Evolutionary conservation across 1,140 invertebrate genomes (phyloP).

Genomic region (Holcopasites calliopsidis): DNA sequence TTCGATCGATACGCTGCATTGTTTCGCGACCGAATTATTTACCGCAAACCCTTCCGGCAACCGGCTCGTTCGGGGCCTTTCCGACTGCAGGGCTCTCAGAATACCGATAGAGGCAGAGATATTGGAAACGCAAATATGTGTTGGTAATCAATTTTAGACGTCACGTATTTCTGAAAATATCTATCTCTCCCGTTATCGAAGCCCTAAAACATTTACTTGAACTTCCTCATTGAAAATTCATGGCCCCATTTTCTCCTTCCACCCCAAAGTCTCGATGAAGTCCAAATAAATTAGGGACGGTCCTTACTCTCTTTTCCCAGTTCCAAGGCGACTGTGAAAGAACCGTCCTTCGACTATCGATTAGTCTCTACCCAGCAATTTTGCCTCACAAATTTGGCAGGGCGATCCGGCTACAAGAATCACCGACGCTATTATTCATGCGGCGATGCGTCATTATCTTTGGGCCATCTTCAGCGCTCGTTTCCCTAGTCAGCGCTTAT

Average conservation of each 20-base stretch:
- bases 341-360: slow-evolving; percentile 2
- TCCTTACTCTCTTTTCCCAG: neutral
- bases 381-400: slow-evolving; percentile 29
- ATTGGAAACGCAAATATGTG: neutral
- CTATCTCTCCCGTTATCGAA: no score
- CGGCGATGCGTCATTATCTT: slow-evolving; percentile 39
- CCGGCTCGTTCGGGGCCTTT: neutral
- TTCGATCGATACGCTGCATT: slow-evolving; percentile 23
- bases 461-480: slow-evolving; percentile 32
- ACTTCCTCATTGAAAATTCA: neutral
- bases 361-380: neutral
- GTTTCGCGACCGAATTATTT: slow-evolving; percentile 18
- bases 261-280: neutral
- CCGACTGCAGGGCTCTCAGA: neutral
- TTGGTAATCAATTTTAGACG: no score
- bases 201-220: no score
- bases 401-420: neutral
- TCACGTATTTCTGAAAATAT: no score
- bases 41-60: neutral
- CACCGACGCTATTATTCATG: slow-evolving; percentile 29
- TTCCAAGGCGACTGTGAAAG: neutral
- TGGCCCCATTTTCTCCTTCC: no score
- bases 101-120: neutral
- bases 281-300: slow-evolving; percentile 5
- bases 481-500: slow-evolving; percentile 39